These are phyloP conservation scores for Celastrina argiolus DNA, from an alignment of 2,888 invertebrate genomes.

Conservation along the genomic window DNA sequence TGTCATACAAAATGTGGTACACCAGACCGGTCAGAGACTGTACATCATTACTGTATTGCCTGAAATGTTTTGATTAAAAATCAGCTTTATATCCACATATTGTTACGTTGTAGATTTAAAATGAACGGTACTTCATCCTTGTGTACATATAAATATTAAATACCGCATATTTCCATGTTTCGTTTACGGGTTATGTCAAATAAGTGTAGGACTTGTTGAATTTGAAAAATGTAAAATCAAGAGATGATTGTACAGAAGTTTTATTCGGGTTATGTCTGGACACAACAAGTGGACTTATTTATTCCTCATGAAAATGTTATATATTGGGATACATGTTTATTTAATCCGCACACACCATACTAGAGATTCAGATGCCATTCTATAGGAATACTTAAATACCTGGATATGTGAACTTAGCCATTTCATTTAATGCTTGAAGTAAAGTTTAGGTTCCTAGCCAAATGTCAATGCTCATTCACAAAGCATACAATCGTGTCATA, in stretches of 20 bases:
- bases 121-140: slow-evolving; percentile 15
- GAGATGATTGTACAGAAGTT: slow-evolving; percentile 18
- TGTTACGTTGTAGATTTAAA: neutral
- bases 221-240: slow-evolving; percentile 19
- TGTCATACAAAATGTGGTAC: too few relatives aligned
- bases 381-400: neutral
- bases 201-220: slow-evolving; percentile 17
- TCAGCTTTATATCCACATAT: neutral
- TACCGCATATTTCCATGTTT: slow-evolving; percentile 2
- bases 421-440: neutral
- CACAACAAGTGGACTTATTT: slow-evolving; percentile 13
- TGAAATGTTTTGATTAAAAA: neutral
- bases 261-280: slow-evolving; percentile 7
- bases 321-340: slow-evolving; percentile 14
- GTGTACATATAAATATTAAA: slow-evolving; percentile 8
- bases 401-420: neutral
- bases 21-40: too few relatives aligned
- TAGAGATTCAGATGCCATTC: slow-evolving; percentile 2
- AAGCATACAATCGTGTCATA: neutral
- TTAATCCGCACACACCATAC: slow-evolving; percentile 15
- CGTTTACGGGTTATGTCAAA: slow-evolving; percentile 11
- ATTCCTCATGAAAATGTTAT: slow-evolving; percentile 20
- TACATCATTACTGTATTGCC: too few relatives aligned
- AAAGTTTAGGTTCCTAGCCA: neutral
- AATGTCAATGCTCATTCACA: neutral